These are phyloP conservation scores for Siniperca obscura DNA, from an alignment of 2,797 vertebrate genomes.

Conservation along the genomic window DNA sequence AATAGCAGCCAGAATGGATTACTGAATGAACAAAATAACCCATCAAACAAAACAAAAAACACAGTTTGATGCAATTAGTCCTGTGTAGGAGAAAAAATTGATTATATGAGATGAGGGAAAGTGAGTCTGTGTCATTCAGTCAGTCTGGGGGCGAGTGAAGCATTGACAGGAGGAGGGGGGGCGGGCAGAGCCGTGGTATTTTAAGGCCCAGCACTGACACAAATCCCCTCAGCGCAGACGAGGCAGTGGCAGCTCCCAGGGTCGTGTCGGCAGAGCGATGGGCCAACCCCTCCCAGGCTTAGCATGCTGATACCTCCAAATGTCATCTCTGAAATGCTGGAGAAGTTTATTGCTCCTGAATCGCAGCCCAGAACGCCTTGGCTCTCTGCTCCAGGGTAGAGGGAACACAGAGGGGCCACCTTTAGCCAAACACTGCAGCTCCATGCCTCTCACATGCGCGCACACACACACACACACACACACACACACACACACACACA, in stretches of 20 bases:
- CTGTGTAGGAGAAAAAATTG: constrained; percentile 18
- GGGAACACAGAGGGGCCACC: constrained; percentile 74
- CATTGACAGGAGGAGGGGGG: constrained; percentile 39
- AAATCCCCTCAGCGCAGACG: constrained; percentile 73
- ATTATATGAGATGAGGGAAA: constrained; percentile 35
- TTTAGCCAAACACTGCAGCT: constrained; percentile 74
- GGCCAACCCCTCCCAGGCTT: constrained; percentile 77
- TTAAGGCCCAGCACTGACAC: constrained; percentile 77
- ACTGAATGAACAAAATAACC: constrained; percentile 14
- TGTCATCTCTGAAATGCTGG: constrained; percentile 82
- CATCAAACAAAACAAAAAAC: background rate
- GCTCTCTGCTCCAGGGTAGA: constrained; percentile 74
- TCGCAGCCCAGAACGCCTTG: constrained; percentile 78
- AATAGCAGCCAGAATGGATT: constrained; percentile 14
- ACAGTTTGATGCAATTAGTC: constrained; percentile 14
- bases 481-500: constrained; percentile 27
- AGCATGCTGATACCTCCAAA: constrained; percentile 83
- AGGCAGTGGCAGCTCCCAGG: constrained; percentile 80
- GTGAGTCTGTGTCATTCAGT: constrained; percentile 60
- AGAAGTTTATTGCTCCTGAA: constrained; percentile 85
- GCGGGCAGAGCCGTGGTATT: constrained; percentile 66
- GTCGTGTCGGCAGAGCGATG: constrained; percentile 69
- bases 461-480: constrained; percentile 29
- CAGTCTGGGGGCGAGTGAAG: constrained; percentile 55
- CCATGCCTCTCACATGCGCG: constrained; percentile 60